A percentile compares a stretch with the other conserved stretches of the same genome.
These are phyloP conservation scores for Rostratula benghalensis DNA, from an alignment of 2,113 vertebrate genomes.

Conservation along the genomic window DNA sequence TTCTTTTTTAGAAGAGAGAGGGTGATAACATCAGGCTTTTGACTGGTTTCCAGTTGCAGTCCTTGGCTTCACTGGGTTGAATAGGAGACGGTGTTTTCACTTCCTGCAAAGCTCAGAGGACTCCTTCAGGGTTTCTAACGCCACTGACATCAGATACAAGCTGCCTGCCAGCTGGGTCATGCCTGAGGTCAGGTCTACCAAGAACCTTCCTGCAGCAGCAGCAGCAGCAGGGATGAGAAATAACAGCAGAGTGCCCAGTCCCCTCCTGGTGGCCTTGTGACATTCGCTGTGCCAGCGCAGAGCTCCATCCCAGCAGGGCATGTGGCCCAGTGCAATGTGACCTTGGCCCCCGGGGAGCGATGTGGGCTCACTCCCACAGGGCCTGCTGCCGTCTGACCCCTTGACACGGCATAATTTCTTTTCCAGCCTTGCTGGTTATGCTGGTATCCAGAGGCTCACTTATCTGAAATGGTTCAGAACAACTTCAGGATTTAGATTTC, in stretches of 20 bases:
- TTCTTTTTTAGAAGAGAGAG: neutral
- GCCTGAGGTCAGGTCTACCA: neutral
- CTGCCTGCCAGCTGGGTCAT: neutral
- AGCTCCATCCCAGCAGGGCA: neutral
- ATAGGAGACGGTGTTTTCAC: neutral
- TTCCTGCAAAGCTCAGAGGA: neutral
- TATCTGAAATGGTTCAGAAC: constrained; percentile 6
- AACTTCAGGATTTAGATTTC: constrained; percentile 7
- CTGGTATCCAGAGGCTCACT: neutral
- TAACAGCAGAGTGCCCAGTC: neutral
- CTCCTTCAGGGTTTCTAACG: neutral
- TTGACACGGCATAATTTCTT: neutral
- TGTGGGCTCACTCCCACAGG: rapidly evolving
- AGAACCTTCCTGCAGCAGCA: neutral
- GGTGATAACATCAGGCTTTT: neutral
- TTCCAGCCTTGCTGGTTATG: neutral
- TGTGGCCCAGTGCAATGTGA: rapidly evolving
- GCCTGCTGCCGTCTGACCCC: neutral
- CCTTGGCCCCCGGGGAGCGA: rapidly evolving
- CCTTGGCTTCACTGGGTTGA: neutral
- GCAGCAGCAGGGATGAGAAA: neutral
- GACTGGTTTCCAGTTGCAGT: neutral
- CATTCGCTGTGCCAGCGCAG: neutral
- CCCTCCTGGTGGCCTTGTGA: neutral
- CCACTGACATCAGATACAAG: neutral